phyloP scores from a whole-genome alignment of 1,140 invertebrate genomes.

The Whitmania pigra region DNA sequence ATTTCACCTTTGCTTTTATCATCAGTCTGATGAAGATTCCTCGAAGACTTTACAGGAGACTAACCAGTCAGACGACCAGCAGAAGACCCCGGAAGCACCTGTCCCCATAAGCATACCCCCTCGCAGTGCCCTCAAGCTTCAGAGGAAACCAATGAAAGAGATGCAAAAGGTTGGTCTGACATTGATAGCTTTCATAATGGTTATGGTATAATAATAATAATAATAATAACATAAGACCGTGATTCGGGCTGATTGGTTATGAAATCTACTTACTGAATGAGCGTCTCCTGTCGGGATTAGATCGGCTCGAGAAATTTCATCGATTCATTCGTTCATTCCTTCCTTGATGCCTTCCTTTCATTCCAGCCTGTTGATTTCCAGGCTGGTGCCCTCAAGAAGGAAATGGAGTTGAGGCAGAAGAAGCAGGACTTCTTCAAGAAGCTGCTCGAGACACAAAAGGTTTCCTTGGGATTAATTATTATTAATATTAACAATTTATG shows the following conservation, averaged over 20 bases:
- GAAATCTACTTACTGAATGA: background rate
- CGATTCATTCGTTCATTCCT: background rate
- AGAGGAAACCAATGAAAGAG: too few species aligned
- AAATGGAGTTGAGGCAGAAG: slow-evolving; percentile 9
- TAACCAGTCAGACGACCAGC: too few species aligned
- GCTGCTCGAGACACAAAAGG: slow-evolving; percentile 7
- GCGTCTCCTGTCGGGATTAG: background rate
- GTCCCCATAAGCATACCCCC: too few species aligned
- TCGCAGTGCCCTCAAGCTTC: too few species aligned
- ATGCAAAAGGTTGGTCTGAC: too few species aligned
- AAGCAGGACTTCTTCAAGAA: slow-evolving; percentile 12
- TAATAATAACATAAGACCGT: background rate
- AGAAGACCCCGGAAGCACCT: too few species aligned
- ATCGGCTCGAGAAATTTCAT: background rate
- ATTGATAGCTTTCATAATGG: too few species aligned
- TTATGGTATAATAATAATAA: background rate
- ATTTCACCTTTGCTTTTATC: too few species aligned
- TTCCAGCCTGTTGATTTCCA: slow-evolving; percentile 1
- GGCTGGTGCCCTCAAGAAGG: background rate
- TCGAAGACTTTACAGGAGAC: too few species aligned
- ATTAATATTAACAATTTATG: too few species aligned
- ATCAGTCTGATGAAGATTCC: too few species aligned
- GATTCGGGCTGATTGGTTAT: background rate
- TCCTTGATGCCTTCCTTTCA: background rate
- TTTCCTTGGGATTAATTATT: background rate